A percentile compares a stretch with the other conserved stretches of the same genome.
These are phyloP conservation scores for Venustaconcha ellipsiformis DNA, from an alignment of 1,140 invertebrate genomes.

Conservation along the genomic window DNA sequence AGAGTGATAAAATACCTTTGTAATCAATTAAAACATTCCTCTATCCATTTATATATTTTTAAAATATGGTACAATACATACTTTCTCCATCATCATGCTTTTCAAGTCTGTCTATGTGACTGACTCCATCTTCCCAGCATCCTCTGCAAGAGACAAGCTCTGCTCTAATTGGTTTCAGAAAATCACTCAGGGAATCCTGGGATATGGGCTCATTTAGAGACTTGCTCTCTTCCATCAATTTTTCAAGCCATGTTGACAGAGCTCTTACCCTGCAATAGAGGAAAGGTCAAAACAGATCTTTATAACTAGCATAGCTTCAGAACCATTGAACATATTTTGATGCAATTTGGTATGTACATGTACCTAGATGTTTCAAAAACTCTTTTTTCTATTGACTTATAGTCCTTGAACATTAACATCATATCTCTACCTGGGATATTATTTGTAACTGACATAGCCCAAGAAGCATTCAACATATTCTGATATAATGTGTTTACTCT, in stretches of 20 bases:
- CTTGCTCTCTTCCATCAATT: slow-evolving; percentile 13
- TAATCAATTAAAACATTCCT: too few relatives aligned
- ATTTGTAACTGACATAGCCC: too few relatives aligned
- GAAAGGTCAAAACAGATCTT: background rate
- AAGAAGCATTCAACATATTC: too few relatives aligned
- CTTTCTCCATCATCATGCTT: slow-evolving; percentile 6
- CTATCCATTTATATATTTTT: background rate
- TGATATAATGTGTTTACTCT: too few relatives aligned
- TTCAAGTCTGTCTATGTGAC: slow-evolving; percentile 34
- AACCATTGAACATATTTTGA: too few relatives aligned
- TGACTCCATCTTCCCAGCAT: slow-evolving; percentile 50
- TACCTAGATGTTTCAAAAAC: too few relatives aligned
- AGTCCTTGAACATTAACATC: too few relatives aligned
- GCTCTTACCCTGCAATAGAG: slow-evolving; percentile 28
- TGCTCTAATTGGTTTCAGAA: slow-evolving; percentile 44
- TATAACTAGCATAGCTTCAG: too few relatives aligned
- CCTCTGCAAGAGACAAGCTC: slow-evolving; percentile 51
- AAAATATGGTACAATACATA: background rate
- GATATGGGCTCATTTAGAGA: background rate
- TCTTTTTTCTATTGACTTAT: too few relatives aligned
- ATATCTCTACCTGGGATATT: too few relatives aligned
- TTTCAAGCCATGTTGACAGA: slow-evolving; percentile 30
- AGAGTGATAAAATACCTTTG: too few relatives aligned
- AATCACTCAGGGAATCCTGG: slow-evolving; percentile 13
- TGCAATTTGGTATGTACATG: too few relatives aligned